Evolutionary conservation across 1,140 invertebrate genomes (phyloP).

Genomic region (Bradynema listronoti): DNA sequence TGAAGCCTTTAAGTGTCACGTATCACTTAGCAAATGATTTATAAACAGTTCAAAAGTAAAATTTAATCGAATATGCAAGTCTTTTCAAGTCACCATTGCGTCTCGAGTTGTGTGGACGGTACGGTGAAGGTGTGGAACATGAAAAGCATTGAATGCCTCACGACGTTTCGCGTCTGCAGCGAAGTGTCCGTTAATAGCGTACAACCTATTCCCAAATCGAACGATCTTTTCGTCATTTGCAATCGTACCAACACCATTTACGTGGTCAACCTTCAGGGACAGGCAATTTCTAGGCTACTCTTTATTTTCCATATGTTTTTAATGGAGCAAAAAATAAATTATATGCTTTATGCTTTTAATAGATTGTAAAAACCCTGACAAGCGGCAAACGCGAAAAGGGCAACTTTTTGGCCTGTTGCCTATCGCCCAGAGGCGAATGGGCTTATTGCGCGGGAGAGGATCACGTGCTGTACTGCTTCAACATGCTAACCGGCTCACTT

Average conservation of each 20-base stretch:
- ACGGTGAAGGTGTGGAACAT: conserved; percentile 95
- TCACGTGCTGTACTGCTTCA: conserved; percentile 93
- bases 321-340: not conserved
- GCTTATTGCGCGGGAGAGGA: conserved; percentile 97
- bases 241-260: conserved; percentile 93
- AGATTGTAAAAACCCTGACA: conserved; percentile 92
- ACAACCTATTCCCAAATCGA: conserved; percentile 80
- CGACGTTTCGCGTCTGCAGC: conserved; percentile 74
- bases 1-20: conserved; percentile 62
- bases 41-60: too few relatives aligned
- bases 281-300: conserved; percentile 64
- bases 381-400: conserved; percentile 95
- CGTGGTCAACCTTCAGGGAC: conserved; percentile 96
- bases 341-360: conserved; percentile 26
- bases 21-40: conserved; percentile 20
- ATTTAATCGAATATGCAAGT: too few relatives aligned
- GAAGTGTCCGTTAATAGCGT: conserved; percentile 90
- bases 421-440: conserved; percentile 92
- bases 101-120: conserved; percentile 81
- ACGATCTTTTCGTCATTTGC: conserved; percentile 96
- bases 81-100: conserved; percentile 33
- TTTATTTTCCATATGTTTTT: not conserved
- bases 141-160: conserved; percentile 86
- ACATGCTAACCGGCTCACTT: conserved; percentile 85
- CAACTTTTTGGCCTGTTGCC: conserved; percentile 80